Evolutionary conservation across 2,888 invertebrate species (phyloP), one percentile per base, ranked within the genome.

Genomic region (Atherix ibis): DNA sequence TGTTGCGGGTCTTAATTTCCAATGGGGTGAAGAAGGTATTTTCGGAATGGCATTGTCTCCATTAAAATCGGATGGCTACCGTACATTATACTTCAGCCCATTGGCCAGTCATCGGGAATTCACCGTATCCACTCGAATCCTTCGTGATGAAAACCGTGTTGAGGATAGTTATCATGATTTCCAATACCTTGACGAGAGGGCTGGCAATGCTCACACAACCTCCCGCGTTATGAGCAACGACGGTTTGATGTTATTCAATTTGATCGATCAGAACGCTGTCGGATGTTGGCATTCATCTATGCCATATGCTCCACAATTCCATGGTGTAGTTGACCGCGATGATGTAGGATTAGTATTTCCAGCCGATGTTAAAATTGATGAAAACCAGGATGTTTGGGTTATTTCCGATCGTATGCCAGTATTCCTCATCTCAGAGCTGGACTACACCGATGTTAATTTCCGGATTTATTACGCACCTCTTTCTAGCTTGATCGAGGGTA

Each of bases 371-470:
- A 83, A 83, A 62, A 75, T 84, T 40, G 74, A 81, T 53, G 66
- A 68, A 30, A 67, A 70, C 36, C 65, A 69, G 40, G 76, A 79
- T 42, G 66, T 79, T 3, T 85, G 85, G 85, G 77, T 83, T 0
- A 68, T 85, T 3, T 82, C 82, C 1, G 84, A 85, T 53, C 68
- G 76, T 26, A 84, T 85, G 84, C 76, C 83, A 0, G 73, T 76
- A 9, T 84, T 84, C 48, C 59, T 84, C 19, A 68, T 73, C 44
- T 61, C 72, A 4, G 69, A 68, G 27, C 56, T 85, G 22, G 75
- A 83, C 51, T 82, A 73, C 49, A 72, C 68, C 28, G 82, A 84
- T 43, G 66, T 78, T 8, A 85, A 85, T 52, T 84, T 83, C 61
- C 70, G 82, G 47, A 71, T 84, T 42, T 75, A 71, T 46, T 73